phyloP scores from a whole-genome alignment of 92 coral and sea anemone genomes.

The Nematostella vectensis region DNA sequence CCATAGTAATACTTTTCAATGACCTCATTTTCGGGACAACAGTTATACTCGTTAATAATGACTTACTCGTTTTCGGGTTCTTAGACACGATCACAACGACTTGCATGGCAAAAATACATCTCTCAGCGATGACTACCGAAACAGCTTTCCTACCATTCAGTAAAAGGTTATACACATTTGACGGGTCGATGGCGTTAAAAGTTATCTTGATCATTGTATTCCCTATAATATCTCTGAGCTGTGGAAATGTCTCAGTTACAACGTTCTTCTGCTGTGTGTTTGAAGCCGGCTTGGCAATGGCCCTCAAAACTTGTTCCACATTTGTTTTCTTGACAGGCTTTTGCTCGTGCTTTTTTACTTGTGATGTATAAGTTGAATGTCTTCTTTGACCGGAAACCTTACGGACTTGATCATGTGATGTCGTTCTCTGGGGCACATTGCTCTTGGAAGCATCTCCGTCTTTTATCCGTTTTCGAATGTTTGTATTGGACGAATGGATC shows the following conservation, averaged over 20 bases:
- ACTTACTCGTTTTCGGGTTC: constrained; percentile 23
- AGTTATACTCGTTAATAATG: too few species aligned
- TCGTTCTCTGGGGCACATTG: neutral
- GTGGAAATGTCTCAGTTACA: constrained; percentile 10
- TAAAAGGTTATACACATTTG: constrained; percentile 6
- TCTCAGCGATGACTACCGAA: constrained; percentile 8
- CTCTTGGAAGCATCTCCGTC: neutral
- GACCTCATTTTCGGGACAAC: too few species aligned
- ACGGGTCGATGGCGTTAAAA: constrained; percentile 23
- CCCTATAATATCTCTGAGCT: constrained; percentile 14
- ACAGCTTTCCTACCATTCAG: constrained; percentile 10
- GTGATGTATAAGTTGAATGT: neutral
- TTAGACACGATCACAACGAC: constrained; percentile 8
- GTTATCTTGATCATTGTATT: constrained; percentile 12
- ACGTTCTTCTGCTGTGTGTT: neutral
- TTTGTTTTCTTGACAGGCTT: constrained; percentile 1
- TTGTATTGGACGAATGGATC: neutral
- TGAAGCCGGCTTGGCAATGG: constrained; percentile 1
- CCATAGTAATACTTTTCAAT: too few species aligned
- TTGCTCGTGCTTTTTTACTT: neutral
- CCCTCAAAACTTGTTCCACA: constrained; percentile 22
- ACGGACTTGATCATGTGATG: too few species aligned
- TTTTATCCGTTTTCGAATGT: too few species aligned
- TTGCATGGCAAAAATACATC: neutral
- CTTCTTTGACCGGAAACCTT: too few species aligned